These are phyloP conservation scores for Micrasema minimum DNA, from an alignment of 1,140 invertebrate species.

Conservation along the genomic window DNA sequence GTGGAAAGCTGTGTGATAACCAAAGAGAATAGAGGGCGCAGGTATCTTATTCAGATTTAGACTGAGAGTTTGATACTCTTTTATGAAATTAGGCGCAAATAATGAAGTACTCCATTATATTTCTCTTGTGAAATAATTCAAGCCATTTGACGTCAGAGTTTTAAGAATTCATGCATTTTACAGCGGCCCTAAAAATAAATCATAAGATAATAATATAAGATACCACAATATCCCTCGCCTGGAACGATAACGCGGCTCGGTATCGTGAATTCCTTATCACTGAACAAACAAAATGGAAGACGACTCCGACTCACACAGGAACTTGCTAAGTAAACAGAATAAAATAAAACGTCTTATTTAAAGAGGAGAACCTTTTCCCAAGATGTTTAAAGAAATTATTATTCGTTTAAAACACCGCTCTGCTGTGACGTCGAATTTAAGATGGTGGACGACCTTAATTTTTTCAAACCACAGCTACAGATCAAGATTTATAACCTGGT, in stretches of 20 bases:
- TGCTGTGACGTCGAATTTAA: not conserved
- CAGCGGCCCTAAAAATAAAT: constrained; percentile 27
- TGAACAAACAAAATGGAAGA: constrained; percentile 13
- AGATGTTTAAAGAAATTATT: constrained; percentile 25
- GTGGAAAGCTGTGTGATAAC: no score
- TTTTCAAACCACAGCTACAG: no score
- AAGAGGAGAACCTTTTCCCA: constrained; percentile 30
- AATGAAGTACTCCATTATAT: constrained; percentile 22
- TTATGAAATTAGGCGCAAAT: not conserved
- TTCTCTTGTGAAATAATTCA: not conserved
- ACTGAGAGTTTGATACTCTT: no score
- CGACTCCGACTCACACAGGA: constrained; percentile 18
- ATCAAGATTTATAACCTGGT: no score
- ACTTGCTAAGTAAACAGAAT: constrained; percentile 28
- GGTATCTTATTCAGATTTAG: no score
- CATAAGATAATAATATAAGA: no score
- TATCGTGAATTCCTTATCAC: constrained; percentile 38
- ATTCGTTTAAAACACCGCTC: not conserved
- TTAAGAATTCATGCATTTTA: constrained; percentile 9
- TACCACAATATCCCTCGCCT: not conserved
- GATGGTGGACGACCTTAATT: not conserved
- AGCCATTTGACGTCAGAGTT: constrained; percentile 3
- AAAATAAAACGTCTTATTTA: constrained; percentile 33
- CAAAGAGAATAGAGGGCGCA: no score
- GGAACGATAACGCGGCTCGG: not conserved